Conservation (phyloP, 2,113 vertebrate genomes). For the Motacilla alba region DNA sequence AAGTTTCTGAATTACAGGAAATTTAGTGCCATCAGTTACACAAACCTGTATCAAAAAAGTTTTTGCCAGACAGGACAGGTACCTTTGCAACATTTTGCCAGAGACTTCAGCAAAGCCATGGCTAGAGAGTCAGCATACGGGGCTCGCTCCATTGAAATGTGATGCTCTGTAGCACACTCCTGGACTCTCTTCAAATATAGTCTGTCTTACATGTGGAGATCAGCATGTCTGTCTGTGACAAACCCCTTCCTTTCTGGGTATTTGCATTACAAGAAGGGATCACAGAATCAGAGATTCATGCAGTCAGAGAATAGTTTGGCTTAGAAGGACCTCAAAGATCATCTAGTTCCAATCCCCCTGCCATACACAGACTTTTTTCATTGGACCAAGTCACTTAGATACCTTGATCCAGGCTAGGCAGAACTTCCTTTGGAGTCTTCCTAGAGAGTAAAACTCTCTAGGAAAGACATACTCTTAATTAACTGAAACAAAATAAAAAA, state of each 20-base stretch:
- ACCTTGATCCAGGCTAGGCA: background rate
- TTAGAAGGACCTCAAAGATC: background rate
- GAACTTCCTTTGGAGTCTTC: background rate
- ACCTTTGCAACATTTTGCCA: background rate
- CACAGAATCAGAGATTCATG: background rate
- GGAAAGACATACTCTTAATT: background rate
- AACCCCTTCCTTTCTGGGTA: background rate
- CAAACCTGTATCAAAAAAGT: background rate
- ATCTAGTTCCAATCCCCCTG: background rate
- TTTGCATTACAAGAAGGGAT: background rate
- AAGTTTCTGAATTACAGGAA: background rate
- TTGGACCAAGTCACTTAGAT: background rate
- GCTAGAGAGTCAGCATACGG: background rate
- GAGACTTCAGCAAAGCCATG: background rate
- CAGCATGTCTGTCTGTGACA: background rate
- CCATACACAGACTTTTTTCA: background rate
- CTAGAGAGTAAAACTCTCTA: background rate
- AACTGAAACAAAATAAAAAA: background rate
- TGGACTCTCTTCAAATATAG: background rate
- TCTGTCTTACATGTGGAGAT: background rate
- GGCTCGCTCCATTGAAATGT: background rate
- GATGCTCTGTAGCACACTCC: background rate
- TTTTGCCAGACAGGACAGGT: background rate
- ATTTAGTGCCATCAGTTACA: background rate
- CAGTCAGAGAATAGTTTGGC: background rate